Percentiles rank a stretch among this genome's conserved stretches.
Evolutionary conservation across 2,113 vertebrate species (phyloP).

Genomic region (Chionomys nivalis): DNA sequence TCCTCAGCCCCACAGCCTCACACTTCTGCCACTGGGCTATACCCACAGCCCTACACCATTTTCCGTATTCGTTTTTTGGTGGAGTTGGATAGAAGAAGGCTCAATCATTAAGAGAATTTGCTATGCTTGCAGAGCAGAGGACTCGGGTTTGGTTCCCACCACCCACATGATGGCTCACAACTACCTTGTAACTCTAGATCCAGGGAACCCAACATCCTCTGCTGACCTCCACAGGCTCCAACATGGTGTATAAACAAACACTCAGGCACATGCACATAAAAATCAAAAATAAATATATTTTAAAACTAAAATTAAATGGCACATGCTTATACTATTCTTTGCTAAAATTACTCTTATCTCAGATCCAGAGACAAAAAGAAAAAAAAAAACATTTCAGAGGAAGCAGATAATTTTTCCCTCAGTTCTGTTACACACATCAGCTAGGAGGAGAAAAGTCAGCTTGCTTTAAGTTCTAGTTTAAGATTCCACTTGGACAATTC

Average conservation of each 20-base stretch:
- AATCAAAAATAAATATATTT: not conserved
- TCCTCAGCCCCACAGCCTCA: not conserved
- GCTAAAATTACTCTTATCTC: slow-evolving; percentile 9
- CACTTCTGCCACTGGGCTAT: not conserved
- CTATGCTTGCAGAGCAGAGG: not conserved
- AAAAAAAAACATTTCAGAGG: not conserved
- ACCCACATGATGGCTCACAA: not conserved
- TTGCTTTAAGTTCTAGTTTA: not conserved
- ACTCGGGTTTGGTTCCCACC: not conserved
- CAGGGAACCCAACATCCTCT: not conserved
- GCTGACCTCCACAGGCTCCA: not conserved
- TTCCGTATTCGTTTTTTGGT: not conserved
- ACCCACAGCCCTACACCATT: not conserved
- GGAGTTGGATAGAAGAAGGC: not conserved
- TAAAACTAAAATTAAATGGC: not conserved
- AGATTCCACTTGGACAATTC: not conserved
- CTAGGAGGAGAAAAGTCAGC: not conserved
- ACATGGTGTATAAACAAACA: not conserved
- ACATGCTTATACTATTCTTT: not conserved
- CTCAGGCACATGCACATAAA: not conserved
- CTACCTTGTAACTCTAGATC: not conserved
- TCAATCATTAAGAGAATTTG: not conserved
- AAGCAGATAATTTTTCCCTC: not conserved
- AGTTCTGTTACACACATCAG: not conserved
- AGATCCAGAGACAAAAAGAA: not conserved